A percentile compares a stretch with the other conserved stretches of the same genome.
These are phyloP conservation scores for Oithona nana DNA, from an alignment of 2,888 invertebrate species.

Conservation along the genomic window DNA sequence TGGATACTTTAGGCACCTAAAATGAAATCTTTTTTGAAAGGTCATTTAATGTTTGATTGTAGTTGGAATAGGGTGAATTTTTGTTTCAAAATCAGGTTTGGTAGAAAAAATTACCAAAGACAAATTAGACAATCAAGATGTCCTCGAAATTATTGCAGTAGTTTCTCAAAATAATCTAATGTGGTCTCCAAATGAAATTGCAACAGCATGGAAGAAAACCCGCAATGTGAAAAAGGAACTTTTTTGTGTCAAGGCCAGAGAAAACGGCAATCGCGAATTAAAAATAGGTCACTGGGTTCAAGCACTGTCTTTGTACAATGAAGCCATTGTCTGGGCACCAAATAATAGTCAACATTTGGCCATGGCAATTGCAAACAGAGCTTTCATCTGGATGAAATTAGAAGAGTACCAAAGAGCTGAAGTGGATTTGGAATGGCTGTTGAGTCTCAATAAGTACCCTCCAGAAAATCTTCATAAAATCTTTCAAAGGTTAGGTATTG, in stretches of 20 bases:
- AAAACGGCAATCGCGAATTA: neutral
- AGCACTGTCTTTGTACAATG: neutral
- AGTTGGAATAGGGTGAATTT: too few species aligned
- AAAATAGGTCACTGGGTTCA: neutral
- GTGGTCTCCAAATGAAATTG: neutral
- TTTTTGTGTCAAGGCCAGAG: neutral
- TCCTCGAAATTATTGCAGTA: neutral
- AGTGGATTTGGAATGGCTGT: neutral
- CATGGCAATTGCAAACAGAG: neutral
- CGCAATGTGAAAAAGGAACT: neutral
- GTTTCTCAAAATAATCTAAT: neutral
- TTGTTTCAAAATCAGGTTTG: neutral
- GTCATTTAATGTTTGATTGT: too few species aligned
- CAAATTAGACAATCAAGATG: neutral
- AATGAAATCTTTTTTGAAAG: too few species aligned
- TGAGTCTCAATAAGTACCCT: neutral
- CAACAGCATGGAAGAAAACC: neutral
- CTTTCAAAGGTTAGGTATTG: neutral
- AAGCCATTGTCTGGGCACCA: neutral
- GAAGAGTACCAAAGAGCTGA: neutral
- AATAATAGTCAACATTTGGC: neutral
- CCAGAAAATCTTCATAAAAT: neutral
- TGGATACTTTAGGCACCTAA: too few species aligned
- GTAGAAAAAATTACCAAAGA: neutral
- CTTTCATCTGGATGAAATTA: neutral